Evolutionary conservation across 2,113 vertebrate genomes (phyloP).

Genomic region (Osmerus eperlanus): DNA sequence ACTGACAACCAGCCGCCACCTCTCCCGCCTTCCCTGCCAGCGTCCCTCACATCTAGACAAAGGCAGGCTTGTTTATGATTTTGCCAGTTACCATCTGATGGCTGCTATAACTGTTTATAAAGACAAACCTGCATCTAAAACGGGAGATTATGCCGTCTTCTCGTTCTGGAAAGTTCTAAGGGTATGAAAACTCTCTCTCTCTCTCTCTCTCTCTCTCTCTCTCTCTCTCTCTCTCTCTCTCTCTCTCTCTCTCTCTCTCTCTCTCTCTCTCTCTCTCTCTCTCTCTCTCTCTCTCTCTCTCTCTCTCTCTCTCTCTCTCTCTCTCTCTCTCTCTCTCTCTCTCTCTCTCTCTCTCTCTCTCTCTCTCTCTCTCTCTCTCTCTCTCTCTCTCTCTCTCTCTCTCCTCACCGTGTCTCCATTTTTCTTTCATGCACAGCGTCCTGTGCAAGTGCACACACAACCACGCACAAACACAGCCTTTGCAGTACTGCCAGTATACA

Average conservation of each 20-base stretch:
- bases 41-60: slow-evolving; percentile 36
- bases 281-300: background rate
- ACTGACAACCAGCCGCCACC: slow-evolving; percentile 29
- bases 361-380: background rate
- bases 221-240: background rate
- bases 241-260: background rate
- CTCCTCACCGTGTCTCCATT: too few relatives aligned
- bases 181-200: background rate
- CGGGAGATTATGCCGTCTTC: background rate
- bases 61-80: slow-evolving; percentile 41
- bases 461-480: too few relatives aligned
- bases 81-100: slow-evolving; percentile 44
- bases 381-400: background rate
- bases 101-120: slow-evolving; percentile 55
- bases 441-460: too few relatives aligned
- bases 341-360: background rate
- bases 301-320: background rate
- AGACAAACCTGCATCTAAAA: slow-evolving; percentile 21
- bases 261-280: background rate
- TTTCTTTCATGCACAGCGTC: too few relatives aligned
- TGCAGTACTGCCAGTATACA: too few relatives aligned
- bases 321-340: background rate
- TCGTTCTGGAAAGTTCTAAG: too few relatives aligned
- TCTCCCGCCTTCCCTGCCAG: background rate
- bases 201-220: background rate